These are phyloP conservation scores for Dione vanillae DNA, from an alignment of 2,888 invertebrate genomes.

Conservation along the genomic window DNA sequence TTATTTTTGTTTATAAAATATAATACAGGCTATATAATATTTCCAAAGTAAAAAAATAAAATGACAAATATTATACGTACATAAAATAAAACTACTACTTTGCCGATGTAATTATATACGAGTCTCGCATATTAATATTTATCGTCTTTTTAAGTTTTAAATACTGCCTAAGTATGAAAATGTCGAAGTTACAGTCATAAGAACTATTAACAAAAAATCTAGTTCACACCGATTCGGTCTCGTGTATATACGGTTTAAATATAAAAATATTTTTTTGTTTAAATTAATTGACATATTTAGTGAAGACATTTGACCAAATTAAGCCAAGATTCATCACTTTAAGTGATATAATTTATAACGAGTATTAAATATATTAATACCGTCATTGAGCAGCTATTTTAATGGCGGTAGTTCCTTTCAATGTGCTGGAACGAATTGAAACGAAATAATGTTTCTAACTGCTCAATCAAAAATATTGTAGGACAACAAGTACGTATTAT, in stretches of 20 bases:
- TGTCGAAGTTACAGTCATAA: not conserved
- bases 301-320: constrained; percentile 64
- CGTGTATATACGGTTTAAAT: not conserved
- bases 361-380: constrained; percentile 37
- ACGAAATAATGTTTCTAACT: constrained; percentile 12
- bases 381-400: constrained; percentile 26
- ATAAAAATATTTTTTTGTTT: constrained; percentile 54
- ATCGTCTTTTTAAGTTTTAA: not conserved
- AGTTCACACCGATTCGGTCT: constrained; percentile 31
- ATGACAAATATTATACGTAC: too few species aligned
- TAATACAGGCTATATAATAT: too few species aligned
- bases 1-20: too few species aligned
- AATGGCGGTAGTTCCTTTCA: constrained; percentile 7
- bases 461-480: not conserved
- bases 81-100: too few species aligned
- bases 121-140: not conserved
- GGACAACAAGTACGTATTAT: not conserved
- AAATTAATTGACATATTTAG: constrained; percentile 75
- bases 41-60: too few species aligned
- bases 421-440: constrained; percentile 18
- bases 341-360: constrained; percentile 47
- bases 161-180: not conserved
- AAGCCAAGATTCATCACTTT: constrained; percentile 39
- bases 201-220: too few species aligned
- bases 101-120: too few species aligned